A percentile compares a stretch with the other conserved stretches of the same genome.
phyloP scores from a whole-genome alignment of 1,140 invertebrate genomes.

The Orius insidiosus region DNA sequence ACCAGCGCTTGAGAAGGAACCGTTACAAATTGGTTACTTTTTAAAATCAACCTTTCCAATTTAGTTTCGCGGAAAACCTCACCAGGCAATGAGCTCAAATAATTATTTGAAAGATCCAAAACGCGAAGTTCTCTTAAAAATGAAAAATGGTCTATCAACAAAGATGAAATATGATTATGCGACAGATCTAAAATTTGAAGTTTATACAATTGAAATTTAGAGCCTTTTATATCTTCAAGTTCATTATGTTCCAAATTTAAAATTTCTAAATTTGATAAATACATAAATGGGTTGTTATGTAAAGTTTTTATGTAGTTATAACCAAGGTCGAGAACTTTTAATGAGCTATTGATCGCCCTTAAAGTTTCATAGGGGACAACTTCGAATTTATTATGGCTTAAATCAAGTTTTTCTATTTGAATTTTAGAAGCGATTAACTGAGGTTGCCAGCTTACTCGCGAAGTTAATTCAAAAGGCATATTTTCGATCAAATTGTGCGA shows the following conservation, averaged over 20 bases:
- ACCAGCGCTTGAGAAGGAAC: constrained; percentile 51
- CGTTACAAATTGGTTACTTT: constrained; percentile 55
- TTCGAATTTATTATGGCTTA: constrained; percentile 45
- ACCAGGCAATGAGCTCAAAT: constrained; percentile 51
- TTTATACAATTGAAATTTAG: constrained; percentile 54
- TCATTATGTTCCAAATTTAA: constrained; percentile 56
- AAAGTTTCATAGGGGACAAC: constrained; percentile 45
- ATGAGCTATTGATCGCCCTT: constrained; percentile 35
- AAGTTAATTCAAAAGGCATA: constrained; percentile 26
- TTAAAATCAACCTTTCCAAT: constrained; percentile 61
- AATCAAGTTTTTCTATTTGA: constrained; percentile 47
- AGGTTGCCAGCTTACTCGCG: constrained; percentile 26
- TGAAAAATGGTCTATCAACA: constrained; percentile 64
- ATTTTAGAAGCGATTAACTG: constrained; percentile 19
- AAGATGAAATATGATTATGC: constrained; percentile 51
- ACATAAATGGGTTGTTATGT: constrained; percentile 48
- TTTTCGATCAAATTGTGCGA: constrained; percentile 44
- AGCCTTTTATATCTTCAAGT: constrained; percentile 47
- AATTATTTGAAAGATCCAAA: constrained; percentile 57
- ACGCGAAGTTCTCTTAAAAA: constrained; percentile 55
- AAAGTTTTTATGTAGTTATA: constrained; percentile 55
- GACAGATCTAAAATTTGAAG: constrained; percentile 67
- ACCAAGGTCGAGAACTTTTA: constrained; percentile 47
- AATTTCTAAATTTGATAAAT: constrained; percentile 48
- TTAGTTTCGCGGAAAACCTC: constrained; percentile 64